These are phyloP conservation scores for Aporophyla nigra DNA, from an alignment of 2,888 invertebrate genomes.

Conservation along the genomic window DNA sequence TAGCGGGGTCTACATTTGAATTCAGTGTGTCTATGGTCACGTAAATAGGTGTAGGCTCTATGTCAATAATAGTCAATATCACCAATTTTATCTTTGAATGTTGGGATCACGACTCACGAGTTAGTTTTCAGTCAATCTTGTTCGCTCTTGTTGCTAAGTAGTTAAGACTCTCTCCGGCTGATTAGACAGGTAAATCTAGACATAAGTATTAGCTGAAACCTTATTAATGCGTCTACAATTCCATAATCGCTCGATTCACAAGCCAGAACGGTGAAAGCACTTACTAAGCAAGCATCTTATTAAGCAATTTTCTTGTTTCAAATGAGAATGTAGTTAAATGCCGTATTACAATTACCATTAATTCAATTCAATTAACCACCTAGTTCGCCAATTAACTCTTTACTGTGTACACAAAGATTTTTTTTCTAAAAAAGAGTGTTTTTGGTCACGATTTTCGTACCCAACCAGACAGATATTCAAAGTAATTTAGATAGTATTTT, in stretches of 20 bases:
- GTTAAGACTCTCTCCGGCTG: slow-evolving; percentile 28
- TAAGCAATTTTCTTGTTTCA: slow-evolving; percentile 25
- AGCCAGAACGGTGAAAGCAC: slow-evolving; percentile 16
- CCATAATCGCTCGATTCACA: neutral
- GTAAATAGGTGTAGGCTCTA: no score
- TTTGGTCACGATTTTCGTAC: slow-evolving; percentile 49
- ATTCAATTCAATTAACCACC: slow-evolving; percentile 20
- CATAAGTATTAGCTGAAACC: neutral
- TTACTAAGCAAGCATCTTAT: slow-evolving; percentile 10
- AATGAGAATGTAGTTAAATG: slow-evolving; percentile 16
- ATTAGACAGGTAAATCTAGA: slow-evolving; percentile 10
- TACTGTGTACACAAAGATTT: slow-evolving; percentile 4
- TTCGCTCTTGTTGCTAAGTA: slow-evolving; percentile 2
- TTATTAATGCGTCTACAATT: slow-evolving; percentile 1
- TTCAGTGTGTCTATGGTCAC: no score
- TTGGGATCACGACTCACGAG: slow-evolving; percentile 18
- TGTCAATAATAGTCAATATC: no score
- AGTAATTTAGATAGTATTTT: slow-evolving; percentile 70
- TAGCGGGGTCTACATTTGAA: neutral
- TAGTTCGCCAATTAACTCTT: slow-evolving; percentile 16
- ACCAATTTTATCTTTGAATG: neutral
- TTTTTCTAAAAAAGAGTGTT: slow-evolving; percentile 18
- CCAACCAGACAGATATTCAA: slow-evolving; percentile 57
- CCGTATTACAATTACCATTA: slow-evolving; percentile 13
- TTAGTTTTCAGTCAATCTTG: slow-evolving; percentile 17